Percentiles rank a stretch among this genome's conserved stretches.
phyloP scores from a whole-genome alignment of 2,888 invertebrate species.

The Strigamia transsilvanica region DNA sequence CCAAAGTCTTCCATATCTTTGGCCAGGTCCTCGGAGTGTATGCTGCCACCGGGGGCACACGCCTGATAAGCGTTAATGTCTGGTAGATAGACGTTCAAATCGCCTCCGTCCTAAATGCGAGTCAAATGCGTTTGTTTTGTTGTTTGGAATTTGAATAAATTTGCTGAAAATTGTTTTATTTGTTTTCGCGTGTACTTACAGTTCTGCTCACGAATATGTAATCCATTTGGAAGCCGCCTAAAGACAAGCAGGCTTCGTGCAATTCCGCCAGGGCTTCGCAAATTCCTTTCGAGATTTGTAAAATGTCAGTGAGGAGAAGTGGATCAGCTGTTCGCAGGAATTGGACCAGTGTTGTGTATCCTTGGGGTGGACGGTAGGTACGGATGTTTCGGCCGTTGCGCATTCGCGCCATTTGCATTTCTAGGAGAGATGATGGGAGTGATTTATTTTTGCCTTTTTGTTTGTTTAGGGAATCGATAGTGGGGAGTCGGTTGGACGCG shows the following conservation, averaged over 20 bases:
- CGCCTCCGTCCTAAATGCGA: slow-evolving; percentile 55
- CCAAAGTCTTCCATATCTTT: slow-evolving; percentile 60
- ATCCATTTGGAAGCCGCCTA: slow-evolving; percentile 59
- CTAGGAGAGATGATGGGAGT: slow-evolving; percentile 42
- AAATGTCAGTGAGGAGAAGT: slow-evolving; percentile 58
- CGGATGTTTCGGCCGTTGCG: slow-evolving; percentile 55
- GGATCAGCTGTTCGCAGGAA: slow-evolving; percentile 58
- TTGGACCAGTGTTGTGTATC: slow-evolving; percentile 58
- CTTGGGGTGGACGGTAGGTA: slow-evolving; percentile 58
- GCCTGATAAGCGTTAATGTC: slow-evolving; percentile 59
- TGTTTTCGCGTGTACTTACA: slow-evolving; percentile 55
- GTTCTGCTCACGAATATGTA: slow-evolving; percentile 59
- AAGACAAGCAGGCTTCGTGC: slow-evolving; percentile 58
- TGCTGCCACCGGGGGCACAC: slow-evolving; percentile 54
- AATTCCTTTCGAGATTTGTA: slow-evolving; percentile 58
- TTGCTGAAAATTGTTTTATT: no score
- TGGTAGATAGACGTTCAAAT: slow-evolving; percentile 59
- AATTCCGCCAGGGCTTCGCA: slow-evolving; percentile 58
- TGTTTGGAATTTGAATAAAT: no score
- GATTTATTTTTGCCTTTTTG: no score
- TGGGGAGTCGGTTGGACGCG: no score
- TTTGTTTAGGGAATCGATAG: no score
- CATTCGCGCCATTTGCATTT: slow-evolving; percentile 54
- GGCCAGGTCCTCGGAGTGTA: slow-evolving; percentile 59
- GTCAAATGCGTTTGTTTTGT: not conserved